These are phyloP conservation scores for Spondyliosoma cantharus DNA, from an alignment of 2,797 vertebrate species.

Conservation along the genomic window DNA sequence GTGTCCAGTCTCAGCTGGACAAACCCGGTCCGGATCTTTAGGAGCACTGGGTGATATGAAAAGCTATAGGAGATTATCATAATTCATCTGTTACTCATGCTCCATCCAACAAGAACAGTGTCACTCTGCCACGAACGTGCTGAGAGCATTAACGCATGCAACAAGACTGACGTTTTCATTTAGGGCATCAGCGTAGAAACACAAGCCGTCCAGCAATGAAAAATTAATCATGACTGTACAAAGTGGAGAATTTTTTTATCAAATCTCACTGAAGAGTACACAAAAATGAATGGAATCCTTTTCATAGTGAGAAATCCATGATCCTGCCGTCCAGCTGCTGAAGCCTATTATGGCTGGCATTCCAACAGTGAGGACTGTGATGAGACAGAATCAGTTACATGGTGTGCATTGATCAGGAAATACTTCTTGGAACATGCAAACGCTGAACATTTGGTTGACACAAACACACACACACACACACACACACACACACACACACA, in stretches of 20 bases:
- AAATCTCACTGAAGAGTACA: not conserved
- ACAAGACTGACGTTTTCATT: constrained; percentile 1
- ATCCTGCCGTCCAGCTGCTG: constrained; percentile 6
- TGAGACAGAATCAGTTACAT: constrained; percentile 26
- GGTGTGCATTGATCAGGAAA: constrained; percentile 37
- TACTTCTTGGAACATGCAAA: constrained; percentile 34
- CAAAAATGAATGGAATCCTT: constrained; percentile 13
- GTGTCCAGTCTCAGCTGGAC: constrained; percentile 22
- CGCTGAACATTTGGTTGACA: constrained; percentile 38
- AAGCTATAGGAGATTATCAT: constrained; percentile 32
- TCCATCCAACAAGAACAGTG: constrained; percentile 13
- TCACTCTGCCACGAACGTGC: constrained; percentile 32
- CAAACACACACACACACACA: constrained; percentile 18
- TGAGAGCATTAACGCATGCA: constrained; percentile 26
- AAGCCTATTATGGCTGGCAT: not conserved
- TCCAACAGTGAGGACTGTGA: not conserved
- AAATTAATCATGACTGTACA: constrained; percentile 6
- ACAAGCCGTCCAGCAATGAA: not conserved
- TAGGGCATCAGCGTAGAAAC: not conserved
- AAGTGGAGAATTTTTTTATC: not conserved
- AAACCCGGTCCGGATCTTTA: constrained; percentile 30
- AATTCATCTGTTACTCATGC: constrained; percentile 28
- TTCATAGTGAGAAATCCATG: not conserved
- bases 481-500: constrained; percentile 20
- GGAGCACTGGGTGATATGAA: constrained; percentile 35